Base-by-base conservation (phyloP, 2,113 vertebrate species). In the Sprattus sprattus region DNA sequence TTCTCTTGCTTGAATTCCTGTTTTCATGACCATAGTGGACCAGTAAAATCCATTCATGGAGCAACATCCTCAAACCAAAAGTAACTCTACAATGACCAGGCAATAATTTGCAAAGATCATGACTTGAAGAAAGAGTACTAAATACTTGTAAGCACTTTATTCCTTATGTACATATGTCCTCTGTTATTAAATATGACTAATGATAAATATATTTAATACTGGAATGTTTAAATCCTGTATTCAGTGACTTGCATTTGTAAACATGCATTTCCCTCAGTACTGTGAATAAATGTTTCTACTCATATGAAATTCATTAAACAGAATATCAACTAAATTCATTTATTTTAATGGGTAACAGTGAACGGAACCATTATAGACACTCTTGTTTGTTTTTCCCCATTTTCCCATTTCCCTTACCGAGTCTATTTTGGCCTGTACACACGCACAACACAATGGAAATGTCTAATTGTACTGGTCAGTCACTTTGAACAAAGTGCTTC, bases 121-220 rank as follows among this genome's bases (percentile, higher is more conserved):
- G 85, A 82, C 81, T 86, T 86, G 45, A 88, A 87, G 80, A 84
- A 45, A 84, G 52, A 85, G 3, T 45, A 83, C 45, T 45, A 32
- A 22, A 78, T 50, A 75, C 5, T 83, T 86, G 67, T 87, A 88
- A 90, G 91, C 92, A 94, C 93, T 94, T 95, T 93, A 92, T 88
- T 91, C 83, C 85, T 87, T 64, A 80, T 92, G 87, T 93, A 85
- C 32, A 2, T 83, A 88, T 64, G 88, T 57, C 16, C 87, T 89
- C 89, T 88, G 54, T 89, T 92, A 90, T 92, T 18, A 78, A 78
- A 78, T 78, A 78, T 89, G 88, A 86, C 90, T 39, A 39, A 39
- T 39, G 94, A 94, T 94, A 94, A 94, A 94, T 88, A 94, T 88
- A 91, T 92, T 89, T 91, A 71, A 32, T 71, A 78, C 32, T 39